Evolutionary conservation across 1,140 invertebrate species (phyloP), one percentile per base, ranked within the genome.

Genomic region (Hycleus cichorii): DNA sequence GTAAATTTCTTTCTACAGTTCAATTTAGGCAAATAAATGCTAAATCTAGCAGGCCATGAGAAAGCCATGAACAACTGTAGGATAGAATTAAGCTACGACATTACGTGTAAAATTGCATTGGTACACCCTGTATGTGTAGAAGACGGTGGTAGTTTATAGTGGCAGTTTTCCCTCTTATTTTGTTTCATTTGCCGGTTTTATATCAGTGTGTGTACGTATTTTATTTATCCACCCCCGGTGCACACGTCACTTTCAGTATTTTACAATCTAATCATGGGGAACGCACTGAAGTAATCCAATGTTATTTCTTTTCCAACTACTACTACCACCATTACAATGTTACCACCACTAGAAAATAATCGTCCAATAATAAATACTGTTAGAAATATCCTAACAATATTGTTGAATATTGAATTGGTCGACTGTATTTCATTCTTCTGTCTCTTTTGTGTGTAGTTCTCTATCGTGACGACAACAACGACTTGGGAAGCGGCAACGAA

Each of bases 211-310:
- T 74, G 32, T 74, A 72, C 71, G 71, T 70, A 68, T 69, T 70
- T 72, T 72, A 72, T 72, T 72, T 71, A 71, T 72, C 71, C 71
- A 72, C 71, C 72, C 71, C 69, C 18, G 1, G 1, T 69, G 68
- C 69, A 69, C 66, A 72, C 72, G 72, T 74, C 72, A 73, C 71
- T 72, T 72, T 68, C 71, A 74, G 71, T 74, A 74, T 74, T 74
- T 74, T 74, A 74, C 72, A 74, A 74, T 74, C 72, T 74, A 74
- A 74, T 74, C 72, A 74, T 73, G 70, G 72, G 71, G 71, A 74
- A 74, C 72, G 72, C 72, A 74, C 71, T 74, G 68, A 63, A 64
- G 71, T 74, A 74, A 74, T 74, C 72, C 72, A 58, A 68, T 64
- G 71, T 74, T 74, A 74, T 74, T 74, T 72, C 71, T 74, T 71